These are phyloP conservation scores for Smutsia temminckii DNA, from an alignment of 2,797 vertebrate genomes.

Conservation along the genomic window DNA sequence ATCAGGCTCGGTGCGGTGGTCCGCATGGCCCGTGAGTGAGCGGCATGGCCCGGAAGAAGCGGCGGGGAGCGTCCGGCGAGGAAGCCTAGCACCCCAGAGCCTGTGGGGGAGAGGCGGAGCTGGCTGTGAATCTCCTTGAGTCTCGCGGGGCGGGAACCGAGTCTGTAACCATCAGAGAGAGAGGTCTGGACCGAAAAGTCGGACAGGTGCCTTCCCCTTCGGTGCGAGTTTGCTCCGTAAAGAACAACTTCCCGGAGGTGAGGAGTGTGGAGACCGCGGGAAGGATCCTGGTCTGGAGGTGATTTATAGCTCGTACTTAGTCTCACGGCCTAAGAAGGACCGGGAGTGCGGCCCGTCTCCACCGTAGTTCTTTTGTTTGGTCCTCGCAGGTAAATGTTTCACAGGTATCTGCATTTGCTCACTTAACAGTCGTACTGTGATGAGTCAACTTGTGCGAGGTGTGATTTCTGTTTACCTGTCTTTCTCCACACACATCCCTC, in stretches of 20 bases:
- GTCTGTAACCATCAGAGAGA: not conserved
- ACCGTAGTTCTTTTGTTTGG: conserved; percentile 55
- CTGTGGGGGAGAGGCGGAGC: not conserved
- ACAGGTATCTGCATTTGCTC: not conserved
- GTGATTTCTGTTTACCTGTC: not conserved
- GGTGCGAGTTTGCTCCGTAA: not conserved
- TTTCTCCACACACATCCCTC: not conserved
- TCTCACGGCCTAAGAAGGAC: not conserved
- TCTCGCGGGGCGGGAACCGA: not conserved
- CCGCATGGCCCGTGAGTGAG: conserved; percentile 82
- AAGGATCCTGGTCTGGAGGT: not conserved
- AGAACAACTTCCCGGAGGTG: not conserved
- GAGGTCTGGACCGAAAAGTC: not conserved
- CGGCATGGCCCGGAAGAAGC: not conserved
- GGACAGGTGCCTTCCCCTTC: rapidly evolving
- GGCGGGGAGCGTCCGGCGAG: not conserved
- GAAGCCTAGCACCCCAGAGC: not conserved
- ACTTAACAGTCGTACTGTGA: not conserved
- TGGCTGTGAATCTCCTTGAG: not conserved
- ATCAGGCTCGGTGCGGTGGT: not conserved
- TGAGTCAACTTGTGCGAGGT: not conserved
- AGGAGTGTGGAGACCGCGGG: not conserved
- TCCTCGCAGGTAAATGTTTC: not conserved
- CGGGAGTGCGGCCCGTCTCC: not conserved
- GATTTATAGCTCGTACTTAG: not conserved